Evolutionary conservation across 2,888 invertebrate species (phyloP).

Genomic region (Ophion ellenae): DNA sequence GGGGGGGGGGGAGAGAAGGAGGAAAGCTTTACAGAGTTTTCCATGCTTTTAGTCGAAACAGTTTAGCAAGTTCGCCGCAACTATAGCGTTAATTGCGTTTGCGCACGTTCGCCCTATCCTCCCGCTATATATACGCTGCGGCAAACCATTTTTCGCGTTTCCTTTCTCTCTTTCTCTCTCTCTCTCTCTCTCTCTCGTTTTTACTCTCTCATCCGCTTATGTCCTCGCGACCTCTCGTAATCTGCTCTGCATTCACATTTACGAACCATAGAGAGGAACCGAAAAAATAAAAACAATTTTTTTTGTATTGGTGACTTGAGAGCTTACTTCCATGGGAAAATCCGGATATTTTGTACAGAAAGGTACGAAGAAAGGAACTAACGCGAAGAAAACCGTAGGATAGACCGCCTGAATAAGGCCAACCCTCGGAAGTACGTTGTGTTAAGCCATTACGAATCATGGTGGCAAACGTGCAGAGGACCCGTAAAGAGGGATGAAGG

Average conservation of each 20-base stretch:
- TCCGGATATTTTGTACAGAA: slow-evolving; percentile 1
- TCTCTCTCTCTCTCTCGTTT: slow-evolving; percentile 11
- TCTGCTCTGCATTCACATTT: slow-evolving; percentile 46
- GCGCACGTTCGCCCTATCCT: slow-evolving; percentile 47
- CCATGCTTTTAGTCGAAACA: slow-evolving; percentile 66
- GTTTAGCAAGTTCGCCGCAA: slow-evolving; percentile 65
- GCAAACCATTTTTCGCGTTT: slow-evolving; percentile 41
- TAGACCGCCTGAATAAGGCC: neutral
- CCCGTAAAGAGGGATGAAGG: slow-evolving; percentile 35
- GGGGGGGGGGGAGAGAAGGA: neutral
- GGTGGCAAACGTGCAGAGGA: slow-evolving; percentile 11
- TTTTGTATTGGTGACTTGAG: slow-evolving; percentile 35
- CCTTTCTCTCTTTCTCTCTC: slow-evolving; percentile 1
- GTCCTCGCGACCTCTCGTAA: slow-evolving; percentile 38
- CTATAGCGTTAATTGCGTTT: slow-evolving; percentile 68
- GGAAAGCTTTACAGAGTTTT: slow-evolving; percentile 56
- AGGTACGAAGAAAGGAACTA: slow-evolving; percentile 3
- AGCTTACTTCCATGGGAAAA: neutral
- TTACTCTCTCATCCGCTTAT: slow-evolving; percentile 49
- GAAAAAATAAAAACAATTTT: slow-evolving; percentile 34
- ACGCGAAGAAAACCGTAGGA: neutral
- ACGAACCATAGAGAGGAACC: slow-evolving; percentile 24
- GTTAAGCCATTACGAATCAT: neutral
- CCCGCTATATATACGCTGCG: slow-evolving; percentile 36
- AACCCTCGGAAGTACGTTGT: neutral